Evolutionary conservation across 1,140 invertebrate genomes (phyloP), one percentile per base, ranked within the genome.

Genomic region (Odontomachus brunneus): DNA sequence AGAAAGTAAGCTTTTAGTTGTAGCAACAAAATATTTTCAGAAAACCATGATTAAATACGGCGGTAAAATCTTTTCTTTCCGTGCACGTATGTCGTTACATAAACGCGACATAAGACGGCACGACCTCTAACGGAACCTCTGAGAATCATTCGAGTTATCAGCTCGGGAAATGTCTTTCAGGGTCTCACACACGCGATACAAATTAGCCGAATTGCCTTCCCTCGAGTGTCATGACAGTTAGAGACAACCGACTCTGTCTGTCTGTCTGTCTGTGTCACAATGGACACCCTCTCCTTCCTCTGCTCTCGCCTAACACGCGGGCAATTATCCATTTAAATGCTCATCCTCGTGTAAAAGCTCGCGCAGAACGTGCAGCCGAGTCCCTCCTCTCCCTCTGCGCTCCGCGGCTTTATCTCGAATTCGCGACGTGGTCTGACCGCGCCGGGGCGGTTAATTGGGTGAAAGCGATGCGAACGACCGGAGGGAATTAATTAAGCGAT

Each of bases 401-500:
- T 51, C 4, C 22, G 55, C 17, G 33, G 38, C 71, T 87, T 88
- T 65, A 82, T 88, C 82, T 87, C 57, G 33, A 88, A 84, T 82
- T 87, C 66, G 82, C 66, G 55, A 87, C 86, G 29, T 33, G 72
- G 66, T 44, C 38, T 11, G 33, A 19, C n/a, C 44, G 55, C 0
- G 51, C 33, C 15, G 62, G n/a, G 53, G 19, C 33, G 26, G 55
- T 89, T 88, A 90, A 90, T 88, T 87, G 89, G 65, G 83, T 87
- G 88, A 90, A 90, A 90, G 87, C 87, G 87, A 89, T 87, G 87
- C 88, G 87, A 82, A 88, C 83, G 87, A 89, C 82, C 83, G 80
- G 84, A 88, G 67, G 29, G 84, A 89, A 91, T 91, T 89, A 90
- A 91, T 90, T 90, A 89, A 90, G 72, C 89, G 86, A 89, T 90